Evolutionary conservation across 2,888 invertebrate genomes (phyloP).

Genomic region (Drosophila kuntzei): DNA sequence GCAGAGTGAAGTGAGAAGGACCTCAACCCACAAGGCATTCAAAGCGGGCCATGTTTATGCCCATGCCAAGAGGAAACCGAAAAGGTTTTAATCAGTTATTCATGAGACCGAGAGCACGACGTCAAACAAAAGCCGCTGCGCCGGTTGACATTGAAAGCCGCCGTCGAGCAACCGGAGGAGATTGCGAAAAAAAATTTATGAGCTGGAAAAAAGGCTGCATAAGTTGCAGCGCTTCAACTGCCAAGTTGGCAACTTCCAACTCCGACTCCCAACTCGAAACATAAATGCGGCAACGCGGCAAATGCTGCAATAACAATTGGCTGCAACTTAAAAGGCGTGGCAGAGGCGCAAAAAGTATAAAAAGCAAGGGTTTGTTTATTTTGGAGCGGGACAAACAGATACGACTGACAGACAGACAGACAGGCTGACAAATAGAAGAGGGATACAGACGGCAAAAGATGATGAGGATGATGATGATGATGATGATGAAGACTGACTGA

Average conservation of each 20-base stretch:
- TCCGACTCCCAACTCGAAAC: not conserved
- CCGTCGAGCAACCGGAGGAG: slow-evolving; percentile 26
- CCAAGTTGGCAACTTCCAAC: slow-evolving; percentile 20
- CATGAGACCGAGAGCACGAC: slow-evolving; percentile 72
- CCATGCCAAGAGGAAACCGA: slow-evolving; percentile 49
- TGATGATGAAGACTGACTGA: slow-evolving; percentile 52
- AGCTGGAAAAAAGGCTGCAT: slow-evolving; percentile 71
- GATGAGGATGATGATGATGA: slow-evolving; percentile 21
- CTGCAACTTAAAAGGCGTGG: slow-evolving; percentile 72
- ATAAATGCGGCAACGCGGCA: slow-evolving; percentile 15
- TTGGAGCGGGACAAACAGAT: slow-evolving; percentile 39
- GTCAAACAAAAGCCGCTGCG: slow-evolving; percentile 77
- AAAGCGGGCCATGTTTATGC: not conserved
- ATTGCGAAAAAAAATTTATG: slow-evolving; percentile 73
- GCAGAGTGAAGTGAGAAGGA: slow-evolving; percentile 49
- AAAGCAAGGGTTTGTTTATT: slow-evolving; percentile 67
- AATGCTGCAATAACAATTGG: slow-evolving; percentile 76
- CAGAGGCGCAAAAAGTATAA: not conserved
- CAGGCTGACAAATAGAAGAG: slow-evolving; percentile 48
- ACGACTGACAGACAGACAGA: slow-evolving; percentile 30
- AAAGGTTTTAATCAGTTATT: slow-evolving; percentile 82
- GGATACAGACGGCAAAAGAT: slow-evolving; percentile 20
- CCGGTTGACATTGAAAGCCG: slow-evolving; percentile 76
- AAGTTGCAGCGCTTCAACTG: slow-evolving; percentile 42
- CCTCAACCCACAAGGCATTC: slow-evolving; percentile 10